Base-by-base conservation (phyloP, 2,113 vertebrate species). In the Cryptotis parvus region DNA sequence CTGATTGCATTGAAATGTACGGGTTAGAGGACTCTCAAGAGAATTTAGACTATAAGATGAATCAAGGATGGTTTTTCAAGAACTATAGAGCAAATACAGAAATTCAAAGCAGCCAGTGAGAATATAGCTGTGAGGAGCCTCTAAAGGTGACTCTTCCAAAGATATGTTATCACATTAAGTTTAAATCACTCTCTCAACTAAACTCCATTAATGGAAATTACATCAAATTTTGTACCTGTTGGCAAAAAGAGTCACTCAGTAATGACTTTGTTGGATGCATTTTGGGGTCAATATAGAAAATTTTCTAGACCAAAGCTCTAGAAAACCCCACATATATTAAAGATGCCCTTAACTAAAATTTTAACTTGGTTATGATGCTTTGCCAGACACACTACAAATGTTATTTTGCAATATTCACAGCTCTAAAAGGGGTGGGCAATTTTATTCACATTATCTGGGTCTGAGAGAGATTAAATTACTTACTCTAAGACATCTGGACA, bases 11-110 rank as follows among this genome's bases (percentile, higher is more conserved):
- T 68, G 82, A 45, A 77, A 72, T 69, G 72, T 89, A 65, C 70
- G 87, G 41, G 39, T 16, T 37, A 63, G 79, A 93, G 80, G 29
- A 24, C 20, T 73, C 74, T 76, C 70, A 75, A 49, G 61, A 91
- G n/a, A 75, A 76, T 75, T 52, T 24, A 39, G 11, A 72, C 24
- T 27, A 1, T n/a, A 24, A 27, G 18, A 87, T 72, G 74, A 87
- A 58, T 89, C 91, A 79, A 27, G 41, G n/a, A 84, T 68, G 45
- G 35, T 27, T 92, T 94, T 91, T 79, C 80, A 73, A 82, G 82
- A 58, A 75, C 12, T 73, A 14, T 9, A 58, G 66, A 82, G 35
- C 35, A 87, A 31, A 31, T 16, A 45, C 0, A 76, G 61, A 77
- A 41, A 45, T 49, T 24, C 69, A 87, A 84, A 52, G 20, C 33